phyloP scores from a whole-genome alignment of 2,797 vertebrate genomes.

The Lagocephalus sceleratus region DNA sequence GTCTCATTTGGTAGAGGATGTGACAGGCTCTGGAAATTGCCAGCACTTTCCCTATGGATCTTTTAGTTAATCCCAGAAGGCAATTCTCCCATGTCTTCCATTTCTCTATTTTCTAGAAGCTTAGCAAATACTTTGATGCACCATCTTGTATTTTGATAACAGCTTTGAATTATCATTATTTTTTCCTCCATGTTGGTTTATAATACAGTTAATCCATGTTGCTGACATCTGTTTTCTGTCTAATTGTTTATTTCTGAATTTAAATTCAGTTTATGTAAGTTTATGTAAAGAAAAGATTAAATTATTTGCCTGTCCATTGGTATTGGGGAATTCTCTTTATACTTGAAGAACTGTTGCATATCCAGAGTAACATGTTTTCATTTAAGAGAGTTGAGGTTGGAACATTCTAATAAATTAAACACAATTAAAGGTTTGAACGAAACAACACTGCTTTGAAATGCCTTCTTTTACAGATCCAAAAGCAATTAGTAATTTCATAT shows the following conservation, averaged over 20 bases:
- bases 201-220: conserved; percentile 24
- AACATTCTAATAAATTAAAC: conserved; percentile 76
- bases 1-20: conserved; percentile 51
- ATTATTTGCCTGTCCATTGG: conserved; percentile 34
- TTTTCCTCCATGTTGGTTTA: conserved; percentile 5
- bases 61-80: conserved; percentile 46
- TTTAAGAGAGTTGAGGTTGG: conserved; percentile 69
- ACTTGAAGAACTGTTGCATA: conserved; percentile 64
- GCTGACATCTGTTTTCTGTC: conserved; percentile 74
- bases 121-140: conserved; percentile 4
- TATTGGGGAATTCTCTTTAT: conserved; percentile 37
- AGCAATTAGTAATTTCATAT: conserved; percentile 46
- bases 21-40: conserved; percentile 61
- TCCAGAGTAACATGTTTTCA: conserved; percentile 67
- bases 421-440: conserved; percentile 70
- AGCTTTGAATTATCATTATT: conserved; percentile 26
- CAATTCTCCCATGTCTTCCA: conserved; percentile 29
- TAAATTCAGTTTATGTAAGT: conserved; percentile 76
- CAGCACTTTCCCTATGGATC: conserved; percentile 47
- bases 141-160: conserved; percentile 24
- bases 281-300: conserved; percentile 69
- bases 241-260: conserved; percentile 76
- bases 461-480: conserved; percentile 50
- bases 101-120: conserved; percentile 13
- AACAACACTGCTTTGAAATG: conserved; percentile 55